phyloP scores from a whole-genome alignment of 2,888 invertebrate species.

The Oscheius onirici region DNA sequence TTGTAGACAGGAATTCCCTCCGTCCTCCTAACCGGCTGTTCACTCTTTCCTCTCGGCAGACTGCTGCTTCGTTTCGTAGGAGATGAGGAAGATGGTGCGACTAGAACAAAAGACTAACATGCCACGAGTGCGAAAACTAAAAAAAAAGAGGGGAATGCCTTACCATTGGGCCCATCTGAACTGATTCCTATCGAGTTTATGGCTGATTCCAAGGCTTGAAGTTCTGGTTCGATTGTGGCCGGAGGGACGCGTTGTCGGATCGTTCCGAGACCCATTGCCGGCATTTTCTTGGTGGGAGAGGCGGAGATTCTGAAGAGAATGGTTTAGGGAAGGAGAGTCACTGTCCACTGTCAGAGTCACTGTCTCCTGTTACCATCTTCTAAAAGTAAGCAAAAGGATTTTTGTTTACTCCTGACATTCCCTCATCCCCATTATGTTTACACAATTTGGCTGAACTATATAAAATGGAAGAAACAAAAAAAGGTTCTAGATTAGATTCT shows the following conservation, averaged over 20 bases:
- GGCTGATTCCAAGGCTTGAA: conserved; percentile 51
- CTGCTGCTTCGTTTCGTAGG: conserved; percentile 35
- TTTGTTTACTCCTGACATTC: no score
- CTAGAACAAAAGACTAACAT: conserved; percentile 15
- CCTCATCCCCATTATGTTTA: no score
- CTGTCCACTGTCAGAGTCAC: neutral
- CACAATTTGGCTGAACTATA: no score
- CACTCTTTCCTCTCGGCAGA: conserved; percentile 31
- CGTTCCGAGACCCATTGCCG: conserved; percentile 52
- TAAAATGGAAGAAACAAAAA: no score
- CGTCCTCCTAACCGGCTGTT: conserved; percentile 13
- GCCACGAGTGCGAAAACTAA: neutral
- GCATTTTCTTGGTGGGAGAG: conserved; percentile 53
- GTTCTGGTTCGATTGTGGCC: conserved; percentile 40
- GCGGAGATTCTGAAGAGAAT: conserved; percentile 5
- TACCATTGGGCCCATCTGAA: conserved; percentile 26
- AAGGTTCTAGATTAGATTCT: no score
- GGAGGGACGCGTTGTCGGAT: conserved; percentile 36
- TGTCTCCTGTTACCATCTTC: no score
- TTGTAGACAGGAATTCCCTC: neutral
- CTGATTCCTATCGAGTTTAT: conserved; percentile 44
- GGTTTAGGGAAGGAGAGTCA: neutral
- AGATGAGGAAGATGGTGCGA: conserved; percentile 31
- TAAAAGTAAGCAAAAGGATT: no score
- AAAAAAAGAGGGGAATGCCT: neutral